Base-by-base conservation (phyloP, 2,888 invertebrate species). In the Plagiodera versicolora region DNA sequence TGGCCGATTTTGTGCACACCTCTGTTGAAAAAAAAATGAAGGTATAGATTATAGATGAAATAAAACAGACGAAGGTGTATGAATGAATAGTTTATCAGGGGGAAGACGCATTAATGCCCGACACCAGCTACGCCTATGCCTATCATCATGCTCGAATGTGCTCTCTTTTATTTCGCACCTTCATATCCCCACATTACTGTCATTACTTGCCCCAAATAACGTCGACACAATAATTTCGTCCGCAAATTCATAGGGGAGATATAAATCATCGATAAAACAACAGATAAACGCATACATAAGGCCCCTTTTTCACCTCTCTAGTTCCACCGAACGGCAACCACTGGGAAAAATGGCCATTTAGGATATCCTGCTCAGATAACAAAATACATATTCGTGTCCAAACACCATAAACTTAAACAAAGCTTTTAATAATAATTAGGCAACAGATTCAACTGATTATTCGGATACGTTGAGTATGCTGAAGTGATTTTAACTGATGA, bases 341-440 rank as follows among this genome's bases (percentile, higher is more conserved):
- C 70, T 74, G 74, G 72, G 72, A 74, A 75, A 39, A 75, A 74
- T 69, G 68, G 67, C 71, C 74, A 74, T 74, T 74, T 74, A 74
- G 74, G 74, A 75, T 74, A 75, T 74, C 75, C 74, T 74, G 75
- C 67, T 61, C 67, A 71, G 74, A 74, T 74, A 71, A 71, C 65
- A 64, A 68, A 65, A 69, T 70, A 39, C 39, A 71, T 65, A 68
- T 66, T 69, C 68, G 68, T 67, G 70, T 64, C 66, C 70, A 68
- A 66, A 61, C 57, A 69, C 71, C 71, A 69, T 70, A 70, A 71
- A 71, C 69, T 65, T 51, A 64, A 65, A 67, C 67, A 67, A 67
- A 67, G 67, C 67, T 67, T 67, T 67, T 63, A 67, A 63, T 65
- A 61, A 61, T 65, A 67, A 67, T 67, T 67, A 67, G 60, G 61